Evolutionary conservation across 2,888 invertebrate species (phyloP), one percentile per base, ranked within the genome.

Genomic region (Chrysina gloriosa): DNA sequence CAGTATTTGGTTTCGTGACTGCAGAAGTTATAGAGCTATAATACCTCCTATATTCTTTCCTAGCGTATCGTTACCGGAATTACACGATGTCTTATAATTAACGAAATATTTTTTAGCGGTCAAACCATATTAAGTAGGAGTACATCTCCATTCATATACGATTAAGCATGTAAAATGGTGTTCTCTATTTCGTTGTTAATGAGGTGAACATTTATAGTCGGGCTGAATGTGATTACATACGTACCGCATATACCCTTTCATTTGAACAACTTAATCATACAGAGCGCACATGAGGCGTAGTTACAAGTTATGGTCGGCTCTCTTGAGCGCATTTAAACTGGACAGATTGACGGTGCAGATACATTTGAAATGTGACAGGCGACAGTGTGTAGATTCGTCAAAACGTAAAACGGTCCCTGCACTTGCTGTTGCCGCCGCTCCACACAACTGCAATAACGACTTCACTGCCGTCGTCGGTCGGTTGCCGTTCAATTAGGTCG

Each of bases 281-380:
- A 54, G 34, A 34, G 48, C 64, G 50, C 34, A 52, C 67, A 67
- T 65, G 56, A 67, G 50, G 68, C 48, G 64, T 45, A 45, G 69
- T 69, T 71, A 70, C 71, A 67, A 68, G 68, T 69, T 68, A 70
- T 68, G 64, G 69, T 76, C 78, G 78, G 75, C 76, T 73, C 72
- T 72, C 74, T 74, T 74, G 71, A 74, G 69, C 73, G 71, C 70
- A 73, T 73, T 72, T 71, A 72, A 74, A 64, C 70, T 58, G 70
- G 52, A 42, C 65, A 77, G 79, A 79, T 79, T 78, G 78, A 78
- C 76, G 75, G 72, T 61, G 61, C 68, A 73, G 79, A 79, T 79
- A 79, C 78, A 77, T 78, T 75, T 75, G 72, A 76, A 78, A 78
- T 76, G 77, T 76, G 78, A 78, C 78, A 70, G 68, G 65, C 70